phyloP scores from a whole-genome alignment of 2,888 invertebrate species.

The Drosophila quinaria region DNA sequence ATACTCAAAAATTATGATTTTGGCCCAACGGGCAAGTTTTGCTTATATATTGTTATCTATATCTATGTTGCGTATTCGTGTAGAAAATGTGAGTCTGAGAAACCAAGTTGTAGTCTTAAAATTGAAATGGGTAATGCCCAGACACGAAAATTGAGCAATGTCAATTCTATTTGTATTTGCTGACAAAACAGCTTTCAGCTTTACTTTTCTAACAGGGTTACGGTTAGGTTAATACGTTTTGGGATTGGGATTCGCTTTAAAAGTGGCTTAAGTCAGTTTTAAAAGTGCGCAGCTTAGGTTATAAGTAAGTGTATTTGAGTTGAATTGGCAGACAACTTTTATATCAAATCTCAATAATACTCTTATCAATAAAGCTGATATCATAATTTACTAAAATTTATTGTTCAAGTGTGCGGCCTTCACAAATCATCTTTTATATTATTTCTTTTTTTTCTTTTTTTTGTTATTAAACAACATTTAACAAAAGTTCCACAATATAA shows the following conservation, averaged over 20 bases:
- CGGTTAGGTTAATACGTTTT: constrained; percentile 27
- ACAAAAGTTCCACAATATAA: not conserved
- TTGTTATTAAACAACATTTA: not conserved
- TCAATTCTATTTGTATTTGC: constrained; percentile 41
- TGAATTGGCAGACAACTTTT: not conserved
- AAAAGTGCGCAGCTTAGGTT: not conserved
- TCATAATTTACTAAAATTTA: not conserved
- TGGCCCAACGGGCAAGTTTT: constrained; percentile 58
- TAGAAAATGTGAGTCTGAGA: constrained; percentile 16
- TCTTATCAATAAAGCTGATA: not conserved
- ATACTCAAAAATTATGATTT: constrained; percentile 75
- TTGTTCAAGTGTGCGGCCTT: not conserved
- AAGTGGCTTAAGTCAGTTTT: not conserved
- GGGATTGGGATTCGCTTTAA: not conserved
- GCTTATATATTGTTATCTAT: constrained; percentile 9
- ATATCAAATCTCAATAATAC: not conserved
- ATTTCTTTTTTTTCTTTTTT: not conserved
- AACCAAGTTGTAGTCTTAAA: constrained; percentile 12
- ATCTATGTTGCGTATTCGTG: constrained; percentile 4
- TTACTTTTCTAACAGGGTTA: constrained; percentile 26
- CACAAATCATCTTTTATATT: not conserved
- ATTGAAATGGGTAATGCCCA: constrained; percentile 24
- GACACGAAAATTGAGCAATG: constrained; percentile 37
- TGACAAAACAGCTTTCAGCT: constrained; percentile 27
- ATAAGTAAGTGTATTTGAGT: not conserved